Evolutionary conservation across 2,888 invertebrate species (phyloP).

Genomic region (Pristionchus mayeri): DNA sequence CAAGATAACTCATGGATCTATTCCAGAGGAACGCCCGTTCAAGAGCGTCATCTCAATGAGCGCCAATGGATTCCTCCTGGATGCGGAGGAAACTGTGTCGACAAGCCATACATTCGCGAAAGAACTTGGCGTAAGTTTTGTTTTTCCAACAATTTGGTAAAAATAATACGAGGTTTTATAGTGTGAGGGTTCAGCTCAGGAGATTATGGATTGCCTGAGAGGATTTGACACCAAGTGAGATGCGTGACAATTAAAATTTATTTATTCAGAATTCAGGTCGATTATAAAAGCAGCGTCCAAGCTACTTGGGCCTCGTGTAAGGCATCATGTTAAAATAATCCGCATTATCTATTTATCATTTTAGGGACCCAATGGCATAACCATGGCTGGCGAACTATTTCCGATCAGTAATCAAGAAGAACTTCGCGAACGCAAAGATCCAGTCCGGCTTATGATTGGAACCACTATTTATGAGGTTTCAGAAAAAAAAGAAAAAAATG

Average conservation of each 20-base stretch:
- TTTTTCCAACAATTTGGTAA: too few relatives aligned
- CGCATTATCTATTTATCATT: background rate
- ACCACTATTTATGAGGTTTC: slow-evolving; percentile 16
- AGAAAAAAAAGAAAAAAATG: too few relatives aligned
- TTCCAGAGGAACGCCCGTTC: background rate
- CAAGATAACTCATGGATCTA: background rate
- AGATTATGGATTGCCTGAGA: background rate
- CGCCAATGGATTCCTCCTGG: background rate
- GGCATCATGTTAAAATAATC: background rate
- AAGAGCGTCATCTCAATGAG: background rate
- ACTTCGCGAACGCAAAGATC: background rate
- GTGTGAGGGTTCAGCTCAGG: background rate
- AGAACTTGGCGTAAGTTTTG: background rate
- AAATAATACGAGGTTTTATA: background rate
- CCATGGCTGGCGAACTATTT: slow-evolving; percentile 8
- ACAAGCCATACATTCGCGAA: background rate
- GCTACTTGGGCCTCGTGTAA: background rate
- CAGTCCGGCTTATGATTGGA: background rate
- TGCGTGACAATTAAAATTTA: background rate
- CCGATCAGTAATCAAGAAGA: background rate
- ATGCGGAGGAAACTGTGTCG: background rate
- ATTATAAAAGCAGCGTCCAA: background rate
- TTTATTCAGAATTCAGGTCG: background rate
- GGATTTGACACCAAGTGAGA: background rate
- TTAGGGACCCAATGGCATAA: background rate